Evolutionary conservation across 2,113 vertebrate genomes (phyloP), one percentile per base, ranked within the genome.

Genomic region (Camelus bactrianus): DNA sequence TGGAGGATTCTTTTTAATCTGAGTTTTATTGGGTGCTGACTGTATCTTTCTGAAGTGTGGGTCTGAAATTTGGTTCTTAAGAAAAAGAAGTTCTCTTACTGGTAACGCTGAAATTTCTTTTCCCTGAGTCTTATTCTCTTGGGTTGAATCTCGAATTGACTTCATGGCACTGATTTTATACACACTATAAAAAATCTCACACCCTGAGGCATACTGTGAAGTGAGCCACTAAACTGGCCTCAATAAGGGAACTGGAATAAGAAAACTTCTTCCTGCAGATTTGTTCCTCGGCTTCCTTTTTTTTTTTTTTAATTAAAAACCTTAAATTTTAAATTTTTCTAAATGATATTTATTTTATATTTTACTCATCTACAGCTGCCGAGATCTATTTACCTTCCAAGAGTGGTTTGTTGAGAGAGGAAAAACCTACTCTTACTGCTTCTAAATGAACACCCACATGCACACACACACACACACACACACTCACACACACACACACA

Each of bases 1-100:
- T 58, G 86, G 95, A 95, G 96, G 95, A 64, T 56, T 58, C 89
- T 96, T 97, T 98, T 97, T 75, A 15, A 79, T 85, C 76, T 20
- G 80, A 95, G 22, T 97, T 97, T 95, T 87, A 96, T 19, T 97
- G 77, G n/a, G 35, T 67, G 67, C 62, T 94, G 91, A 52, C 93
- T 1, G 0, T 79, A 60, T 86, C 17, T 77, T 97, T 97, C 89
- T 81, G 96, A 93, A 60, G 58, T 94, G 19, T 22, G 84, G 69
- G 60, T 93, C 72, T 94, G 72, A 97, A 93, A 91, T 97, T 96
- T 28, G 7, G 7, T 72, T 86, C 54, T 62, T 85, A 6, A 73
- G 56, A 65, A 75, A 54, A 67, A 65, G 15, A 52, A 58, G 8
- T 26, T 60, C 17, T 89, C 42, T 80, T 83, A 22, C 14, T 60